Base-by-base conservation (phyloP, 2,113 vertebrate species). In the Ailuropoda melanoleuca region DNA sequence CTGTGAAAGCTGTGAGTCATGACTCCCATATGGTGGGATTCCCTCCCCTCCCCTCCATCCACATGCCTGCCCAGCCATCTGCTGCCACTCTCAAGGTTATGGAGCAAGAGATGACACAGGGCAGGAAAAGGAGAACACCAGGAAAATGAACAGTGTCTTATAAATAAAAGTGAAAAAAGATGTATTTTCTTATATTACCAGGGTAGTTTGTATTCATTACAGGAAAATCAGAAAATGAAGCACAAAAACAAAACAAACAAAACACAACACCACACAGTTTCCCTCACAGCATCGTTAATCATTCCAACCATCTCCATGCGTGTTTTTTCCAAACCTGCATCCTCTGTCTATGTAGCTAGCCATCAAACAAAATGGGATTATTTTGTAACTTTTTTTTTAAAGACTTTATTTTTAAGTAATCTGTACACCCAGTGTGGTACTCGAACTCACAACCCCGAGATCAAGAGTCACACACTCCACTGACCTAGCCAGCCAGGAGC, bases 21-120 rank as follows among this genome's bases (percentile, higher is more conserved):
- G 80, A 46, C 62, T 96, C 81, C 95, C 98, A 98, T 96, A 96
- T 97, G 98, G 93, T 87, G 97, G 98, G 98, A 96, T 98, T 97
- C 96, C 98, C 97, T 95, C 89, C 87, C 83, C 78, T 94, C 77
- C 89, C 64, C 86, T 93, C 66, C 1, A 75, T 87, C 95, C 68
- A 75, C 94, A 93, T 75, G 97, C 94, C 90, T 95, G 95, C 88
- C 97, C 88, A 86, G 90, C 97, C 97, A 97, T 98, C 98, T 98
- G 98, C 96, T 92, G 58, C 97, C 87, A 81, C 83, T 95, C 87
- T 98, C 96, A 97, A 96, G 97, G 98, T 97, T 98, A 97, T 31
- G 84, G 96, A 97, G 95, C 74, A 96, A 95, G 94, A 97, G 89
- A 93, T 93, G 97, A 97, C 60, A 91, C 29, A 68, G 68, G 64